Percentiles rank a stretch among this genome's conserved stretches.
Evolutionary conservation across 2,888 invertebrate species (phyloP).

Genomic region (Biston stratarius): DNA sequence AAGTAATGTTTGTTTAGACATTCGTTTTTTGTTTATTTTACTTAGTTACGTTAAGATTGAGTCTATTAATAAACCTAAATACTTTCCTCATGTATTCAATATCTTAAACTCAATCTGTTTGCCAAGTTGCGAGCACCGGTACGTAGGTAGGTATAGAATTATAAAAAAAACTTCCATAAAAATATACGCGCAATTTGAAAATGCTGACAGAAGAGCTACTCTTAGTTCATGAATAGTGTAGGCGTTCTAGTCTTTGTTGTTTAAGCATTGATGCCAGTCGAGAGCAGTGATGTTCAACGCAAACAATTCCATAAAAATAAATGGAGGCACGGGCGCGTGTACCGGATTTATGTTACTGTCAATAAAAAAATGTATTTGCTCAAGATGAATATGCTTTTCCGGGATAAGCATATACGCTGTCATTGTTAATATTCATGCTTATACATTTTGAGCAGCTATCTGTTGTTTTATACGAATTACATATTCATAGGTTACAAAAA

Average conservation of each 20-base stretch:
- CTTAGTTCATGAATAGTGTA: conserved; percentile 12
- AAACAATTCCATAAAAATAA: conserved; percentile 22
- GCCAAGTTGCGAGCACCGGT: no score
- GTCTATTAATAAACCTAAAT: no score
- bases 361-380: conserved; percentile 16
- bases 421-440: conserved; percentile 14
- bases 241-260: conserved; percentile 13
- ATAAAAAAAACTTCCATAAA: no score
- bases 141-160: no score
- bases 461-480: not conserved
- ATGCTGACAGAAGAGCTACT: conserved; percentile 4
- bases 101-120: no score
- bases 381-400: conserved; percentile 16
- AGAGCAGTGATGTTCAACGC: conserved; percentile 1
- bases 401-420: not conserved
- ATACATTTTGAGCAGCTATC: conserved; percentile 1
- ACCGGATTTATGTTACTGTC: conserved; percentile 17
- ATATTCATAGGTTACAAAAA: not conserved
- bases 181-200: not conserved
- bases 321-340: conserved; percentile 3
- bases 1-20: no score
- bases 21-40: no score
- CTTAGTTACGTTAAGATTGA: no score
- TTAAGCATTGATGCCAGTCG: conserved; percentile 2
- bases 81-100: no score